Percentiles rank a stretch among this genome's conserved stretches.
Evolutionary conservation across 64 coral and sea anemone genomes (phyloP).

Genomic region (Pocillopora damicornis): DNA sequence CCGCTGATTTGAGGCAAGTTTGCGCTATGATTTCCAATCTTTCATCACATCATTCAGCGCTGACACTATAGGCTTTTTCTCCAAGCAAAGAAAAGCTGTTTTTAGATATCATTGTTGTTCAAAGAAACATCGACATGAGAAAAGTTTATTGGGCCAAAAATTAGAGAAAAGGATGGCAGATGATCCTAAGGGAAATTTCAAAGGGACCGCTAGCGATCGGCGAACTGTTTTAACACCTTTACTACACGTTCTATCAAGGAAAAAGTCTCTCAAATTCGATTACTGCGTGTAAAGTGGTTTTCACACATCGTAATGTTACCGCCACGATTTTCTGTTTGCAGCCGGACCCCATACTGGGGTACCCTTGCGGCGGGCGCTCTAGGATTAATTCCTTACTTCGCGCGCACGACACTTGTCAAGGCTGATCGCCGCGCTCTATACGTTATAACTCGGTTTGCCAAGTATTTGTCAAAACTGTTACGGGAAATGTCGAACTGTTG

Average conservation of each 20-base stretch:
- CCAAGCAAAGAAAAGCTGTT: neutral
- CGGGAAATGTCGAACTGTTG: slow-evolving; percentile 45
- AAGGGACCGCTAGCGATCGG: slow-evolving; percentile 22
- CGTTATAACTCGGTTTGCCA: slow-evolving; percentile 16
- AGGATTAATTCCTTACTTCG: neutral
- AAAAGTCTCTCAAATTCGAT: slow-evolving; percentile 48
- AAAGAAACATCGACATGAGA: neutral
- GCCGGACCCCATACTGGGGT: neutral
- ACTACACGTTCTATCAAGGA: slow-evolving; percentile 24
- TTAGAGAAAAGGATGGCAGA: slow-evolving; percentile 26
- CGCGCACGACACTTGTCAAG: neutral
- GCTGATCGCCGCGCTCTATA: neutral
- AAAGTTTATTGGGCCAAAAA: neutral
- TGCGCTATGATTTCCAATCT: neutral
- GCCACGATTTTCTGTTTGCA: neutral
- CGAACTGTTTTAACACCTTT: slow-evolving; percentile 23
- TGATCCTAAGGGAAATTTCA: neutral
- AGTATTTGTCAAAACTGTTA: slow-evolving; percentile 68
- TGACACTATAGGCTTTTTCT: slow-evolving; percentile 5
- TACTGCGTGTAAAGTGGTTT: slow-evolving; percentile 26
- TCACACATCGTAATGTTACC: slow-evolving; percentile 19
- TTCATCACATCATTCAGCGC: slow-evolving; percentile 12
- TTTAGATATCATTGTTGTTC: neutral
- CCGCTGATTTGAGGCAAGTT: neutral
- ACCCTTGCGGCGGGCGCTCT: neutral